Percentiles rank a stretch among this genome's conserved stretches.
phyloP scores from a whole-genome alignment of 2,113 vertebrate species.

The Hipposideros armiger region DNA sequence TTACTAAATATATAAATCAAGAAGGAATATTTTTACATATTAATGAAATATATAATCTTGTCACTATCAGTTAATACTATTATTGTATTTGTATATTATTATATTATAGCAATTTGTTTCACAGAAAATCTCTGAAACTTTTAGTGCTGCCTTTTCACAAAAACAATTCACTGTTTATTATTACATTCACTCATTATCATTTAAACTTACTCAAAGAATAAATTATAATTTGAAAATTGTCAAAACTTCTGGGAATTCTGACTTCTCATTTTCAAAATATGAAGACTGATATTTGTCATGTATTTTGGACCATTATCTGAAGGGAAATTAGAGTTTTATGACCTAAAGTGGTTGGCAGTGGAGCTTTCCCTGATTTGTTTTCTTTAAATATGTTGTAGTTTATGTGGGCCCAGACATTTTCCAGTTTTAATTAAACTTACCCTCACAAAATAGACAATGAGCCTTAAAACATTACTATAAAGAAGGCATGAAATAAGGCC shows the following conservation, averaged over 20 bases:
- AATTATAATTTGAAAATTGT: neutral
- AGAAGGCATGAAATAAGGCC: neutral
- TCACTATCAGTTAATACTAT: neutral
- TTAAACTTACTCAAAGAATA: neutral
- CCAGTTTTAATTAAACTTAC: neutral
- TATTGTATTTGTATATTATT: neutral
- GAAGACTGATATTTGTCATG: neutral
- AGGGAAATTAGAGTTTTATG: neutral
- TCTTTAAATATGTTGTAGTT: neutral
- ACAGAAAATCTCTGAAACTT: neutral
- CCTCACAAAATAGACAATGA: neutral
- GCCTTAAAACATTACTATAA: neutral
- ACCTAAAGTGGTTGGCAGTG: neutral
- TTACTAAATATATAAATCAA: constrained; percentile 18
- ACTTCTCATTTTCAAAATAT: neutral
- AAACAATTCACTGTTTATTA: neutral
- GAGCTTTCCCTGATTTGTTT: neutral
- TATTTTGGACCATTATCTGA: neutral
- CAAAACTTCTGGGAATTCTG: neutral
- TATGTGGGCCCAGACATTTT: neutral
- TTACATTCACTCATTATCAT: neutral
- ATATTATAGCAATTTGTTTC: neutral
- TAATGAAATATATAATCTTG: neutral
- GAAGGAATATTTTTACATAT: neutral
- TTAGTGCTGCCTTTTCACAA: neutral